These are phyloP conservation scores for Cladopsammia gracilis DNA, from an alignment of 64 coral and sea anemone genomes.

Conservation along the genomic window DNA sequence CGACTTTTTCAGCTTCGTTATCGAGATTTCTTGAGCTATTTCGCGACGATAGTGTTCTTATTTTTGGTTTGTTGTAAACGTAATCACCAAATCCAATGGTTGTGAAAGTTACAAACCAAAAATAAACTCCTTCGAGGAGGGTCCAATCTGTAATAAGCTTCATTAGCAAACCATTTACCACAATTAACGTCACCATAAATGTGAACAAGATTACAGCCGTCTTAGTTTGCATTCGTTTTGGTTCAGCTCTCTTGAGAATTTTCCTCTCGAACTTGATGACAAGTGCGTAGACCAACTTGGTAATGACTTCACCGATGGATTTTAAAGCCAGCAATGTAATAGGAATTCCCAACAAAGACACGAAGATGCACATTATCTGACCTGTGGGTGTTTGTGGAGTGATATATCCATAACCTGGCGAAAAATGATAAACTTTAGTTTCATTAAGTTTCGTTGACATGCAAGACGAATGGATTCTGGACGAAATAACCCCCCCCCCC, in stretches of 20 bases:
- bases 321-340: slow-evolving; percentile 60
- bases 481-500: too few species aligned
- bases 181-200: slow-evolving; percentile 10
- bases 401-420: slow-evolving; percentile 74
- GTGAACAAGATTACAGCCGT: slow-evolving; percentile 1
- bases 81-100: slow-evolving; percentile 88
- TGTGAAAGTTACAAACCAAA: slow-evolving; percentile 86
- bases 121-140: slow-evolving; percentile 55
- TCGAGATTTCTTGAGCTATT: not conserved
- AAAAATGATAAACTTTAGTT: too few species aligned
- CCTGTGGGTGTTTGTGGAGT: slow-evolving; percentile 74
- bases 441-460: too few species aligned
- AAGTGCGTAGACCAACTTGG: not conserved
- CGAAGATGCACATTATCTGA: slow-evolving; percentile 64
- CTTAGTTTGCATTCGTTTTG: slow-evolving; percentile 33
- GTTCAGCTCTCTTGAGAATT: slow-evolving; percentile 34
- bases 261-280: slow-evolving; percentile 55
- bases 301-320: slow-evolving; percentile 65
- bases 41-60: not conserved
- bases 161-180: not conserved
- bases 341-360: slow-evolving; percentile 67
- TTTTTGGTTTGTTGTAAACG: not conserved
- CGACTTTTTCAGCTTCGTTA: not conserved
- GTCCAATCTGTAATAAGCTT: not conserved
- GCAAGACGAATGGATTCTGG: too few species aligned